phyloP scores from a whole-genome alignment of 2,888 invertebrate species.

The Heteromyza rotundicornis region DNA sequence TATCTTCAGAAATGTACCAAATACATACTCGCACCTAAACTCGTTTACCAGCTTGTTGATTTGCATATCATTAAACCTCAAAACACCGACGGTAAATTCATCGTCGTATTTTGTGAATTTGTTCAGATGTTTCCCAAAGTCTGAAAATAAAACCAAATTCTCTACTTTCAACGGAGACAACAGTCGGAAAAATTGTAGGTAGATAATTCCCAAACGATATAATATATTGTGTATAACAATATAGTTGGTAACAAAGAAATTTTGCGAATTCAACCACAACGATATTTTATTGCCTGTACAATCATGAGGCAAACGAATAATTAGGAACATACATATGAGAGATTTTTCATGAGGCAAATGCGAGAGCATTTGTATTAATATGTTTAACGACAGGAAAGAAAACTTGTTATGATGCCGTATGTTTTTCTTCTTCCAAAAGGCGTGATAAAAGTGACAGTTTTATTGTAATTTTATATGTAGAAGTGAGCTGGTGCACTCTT shows the following conservation, averaged over 20 bases:
- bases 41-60: neutral
- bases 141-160: constrained; percentile 51
- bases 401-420: constrained; percentile 16
- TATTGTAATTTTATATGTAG: constrained; percentile 34
- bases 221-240: too few relatives aligned
- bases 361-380: neutral
- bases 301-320: too few relatives aligned
- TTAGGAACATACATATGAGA: too few relatives aligned
- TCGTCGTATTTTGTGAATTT: too few relatives aligned
- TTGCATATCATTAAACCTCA: neutral
- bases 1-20: too few relatives aligned
- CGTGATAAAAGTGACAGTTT: constrained; percentile 42
- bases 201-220: too few relatives aligned
- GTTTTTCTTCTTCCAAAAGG: constrained; percentile 35
- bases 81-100: constrained; percentile 21
- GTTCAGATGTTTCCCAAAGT: too few relatives aligned
- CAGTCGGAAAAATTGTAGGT: constrained; percentile 11
- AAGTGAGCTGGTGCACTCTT: constrained; percentile 20
- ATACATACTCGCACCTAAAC: too few relatives aligned
- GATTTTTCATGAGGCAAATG: neutral
- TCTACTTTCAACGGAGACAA: constrained; percentile 50
- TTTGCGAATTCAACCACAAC: too few relatives aligned
- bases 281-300: too few relatives aligned
- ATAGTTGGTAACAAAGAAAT: too few relatives aligned
- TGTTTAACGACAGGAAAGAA: neutral